Conservation (phyloP, 2,113 vertebrate species). For the Lontra canadensis region DNA sequence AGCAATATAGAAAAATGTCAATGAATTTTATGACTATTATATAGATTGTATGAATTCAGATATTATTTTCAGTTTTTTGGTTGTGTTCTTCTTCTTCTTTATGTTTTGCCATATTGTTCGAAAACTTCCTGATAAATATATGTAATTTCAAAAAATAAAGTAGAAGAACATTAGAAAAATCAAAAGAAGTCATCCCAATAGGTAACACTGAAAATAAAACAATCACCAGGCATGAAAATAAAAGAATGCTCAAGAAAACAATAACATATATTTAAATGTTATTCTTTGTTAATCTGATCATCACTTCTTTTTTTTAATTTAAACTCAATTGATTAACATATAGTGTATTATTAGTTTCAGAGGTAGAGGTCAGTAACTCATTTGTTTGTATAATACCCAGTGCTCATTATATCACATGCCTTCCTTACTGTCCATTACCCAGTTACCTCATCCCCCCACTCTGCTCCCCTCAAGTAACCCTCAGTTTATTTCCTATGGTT, state of each 20-base stretch:
- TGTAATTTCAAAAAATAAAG: not conserved
- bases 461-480: too few relatives aligned
- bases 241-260: not conserved
- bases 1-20: not conserved
- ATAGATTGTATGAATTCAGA: not conserved
- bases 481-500: too few relatives aligned
- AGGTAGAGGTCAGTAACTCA: too few relatives aligned
- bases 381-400: too few relatives aligned
- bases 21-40: not conserved
- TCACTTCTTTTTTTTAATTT: too few relatives aligned
- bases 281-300: not conserved
- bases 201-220: not conserved
- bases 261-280: not conserved
- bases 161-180: not conserved
- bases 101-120: not conserved
- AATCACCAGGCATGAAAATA: not conserved
- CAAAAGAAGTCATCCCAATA: not conserved
- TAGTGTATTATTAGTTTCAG: too few relatives aligned
- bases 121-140: not conserved
- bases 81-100: not conserved
- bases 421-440: too few relatives aligned
- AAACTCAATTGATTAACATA: too few relatives aligned
- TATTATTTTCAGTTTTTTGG: not conserved
- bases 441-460: too few relatives aligned
- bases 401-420: too few relatives aligned